phyloP scores from a whole-genome alignment of 92 coral and sea anemone species.

The Parazoanthus swiftii region DNA sequence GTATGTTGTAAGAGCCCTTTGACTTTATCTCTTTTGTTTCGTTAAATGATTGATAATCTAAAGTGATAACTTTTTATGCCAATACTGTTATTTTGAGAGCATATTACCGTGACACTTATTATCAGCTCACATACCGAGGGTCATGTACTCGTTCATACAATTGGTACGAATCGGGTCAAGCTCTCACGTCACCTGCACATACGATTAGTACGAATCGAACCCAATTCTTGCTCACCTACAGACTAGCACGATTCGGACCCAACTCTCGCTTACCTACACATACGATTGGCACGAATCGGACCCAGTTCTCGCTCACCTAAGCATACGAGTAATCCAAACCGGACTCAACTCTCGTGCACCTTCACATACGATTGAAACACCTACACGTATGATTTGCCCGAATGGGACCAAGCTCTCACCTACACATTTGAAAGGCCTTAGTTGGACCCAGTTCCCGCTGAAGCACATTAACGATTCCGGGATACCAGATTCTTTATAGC shows the following conservation, averaged over 20 bases:
- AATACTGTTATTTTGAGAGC: too few relatives aligned
- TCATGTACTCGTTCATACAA: background rate
- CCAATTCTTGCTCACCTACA: conserved; percentile 1
- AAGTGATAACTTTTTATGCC: too few relatives aligned
- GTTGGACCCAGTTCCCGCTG: conserved; percentile 28
- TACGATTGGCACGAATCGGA: too few relatives aligned
- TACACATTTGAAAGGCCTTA: conserved; percentile 10
- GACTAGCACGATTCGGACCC: background rate
- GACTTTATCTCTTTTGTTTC: too few relatives aligned
- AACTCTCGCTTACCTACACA: background rate
- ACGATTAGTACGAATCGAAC: background rate
- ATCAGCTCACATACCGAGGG: too few relatives aligned
- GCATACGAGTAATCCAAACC: background rate
- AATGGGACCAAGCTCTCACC: background rate
- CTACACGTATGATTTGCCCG: too few relatives aligned
- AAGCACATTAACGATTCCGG: conserved; percentile 16
- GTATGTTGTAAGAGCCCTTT: too few relatives aligned
- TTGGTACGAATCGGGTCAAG: background rate
- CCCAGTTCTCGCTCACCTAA: conserved; percentile 9
- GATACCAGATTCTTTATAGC: background rate
- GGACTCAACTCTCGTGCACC: conserved; percentile 1
- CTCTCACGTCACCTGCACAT: background rate
- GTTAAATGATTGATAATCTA: too few relatives aligned
- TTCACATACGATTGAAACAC: too few relatives aligned
- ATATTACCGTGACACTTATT: too few relatives aligned